Evolutionary conservation across 1,140 invertebrate species (phyloP).

Genomic region (Apis mellifera): Amel_HAv3.1 CM009935.2:3212501-3213000

Average conservation of each 20-base stretch:
- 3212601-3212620: background rate
- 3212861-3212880: background rate
- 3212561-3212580: constrained; percentile 44
- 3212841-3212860: background rate
- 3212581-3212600: background rate
- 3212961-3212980: constrained; percentile 44
- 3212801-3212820: background rate
- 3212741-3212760: constrained; percentile 36
- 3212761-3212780: constrained; percentile 33
- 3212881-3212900: constrained; percentile 8
- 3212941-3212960: constrained; percentile 42
- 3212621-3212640: constrained; percentile 41
- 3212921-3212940: constrained; percentile 52
- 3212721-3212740: constrained; percentile 50
- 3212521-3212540: background rate
- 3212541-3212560: constrained; percentile 12
- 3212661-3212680: constrained; percentile 42
- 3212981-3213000: constrained; percentile 43
- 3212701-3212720: constrained; percentile 46
- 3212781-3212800: background rate
- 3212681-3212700: constrained; percentile 50
- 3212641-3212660: constrained; percentile 53
- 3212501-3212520: constrained; percentile 36
- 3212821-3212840: background rate
- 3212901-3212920: constrained; percentile 25